These are phyloP conservation scores for Keiferia lycopersicella DNA, from an alignment of 2,888 invertebrate genomes.

Conservation along the genomic window DNA sequence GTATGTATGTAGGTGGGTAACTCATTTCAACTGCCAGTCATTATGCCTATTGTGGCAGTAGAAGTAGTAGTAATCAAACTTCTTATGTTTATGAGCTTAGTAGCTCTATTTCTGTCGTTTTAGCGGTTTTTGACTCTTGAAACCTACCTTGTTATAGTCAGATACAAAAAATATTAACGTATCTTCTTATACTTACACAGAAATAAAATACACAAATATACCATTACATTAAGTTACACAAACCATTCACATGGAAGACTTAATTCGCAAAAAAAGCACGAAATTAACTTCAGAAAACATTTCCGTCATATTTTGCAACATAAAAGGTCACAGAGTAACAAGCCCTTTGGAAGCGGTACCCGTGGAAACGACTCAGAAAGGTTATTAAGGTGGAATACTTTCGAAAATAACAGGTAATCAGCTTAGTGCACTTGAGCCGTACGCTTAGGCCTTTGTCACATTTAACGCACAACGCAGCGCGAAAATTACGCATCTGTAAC, in stretches of 20 bases:
- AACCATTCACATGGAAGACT: not conserved
- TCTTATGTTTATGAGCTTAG: no score
- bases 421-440: constrained; percentile 35
- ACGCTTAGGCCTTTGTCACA: not conserved
- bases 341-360: not conserved
- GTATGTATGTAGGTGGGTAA: no score
- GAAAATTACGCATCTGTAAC: no score
- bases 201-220: not conserved
- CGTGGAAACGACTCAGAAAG: not conserved
- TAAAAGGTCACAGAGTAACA: constrained; percentile 18
- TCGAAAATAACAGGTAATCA: constrained; percentile 40
- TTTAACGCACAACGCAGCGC: no score
- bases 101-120: no score
- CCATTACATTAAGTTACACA: not conserved
- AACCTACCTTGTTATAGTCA: no score
- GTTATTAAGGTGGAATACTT: constrained; percentile 24
- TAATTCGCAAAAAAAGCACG: constrained; percentile 7
- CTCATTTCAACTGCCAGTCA: no score
- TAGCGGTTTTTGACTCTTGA: no score
- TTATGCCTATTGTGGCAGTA: no score
- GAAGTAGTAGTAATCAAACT: no score
- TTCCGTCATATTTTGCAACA: constrained; percentile 13
- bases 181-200: not conserved
- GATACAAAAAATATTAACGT: no score
- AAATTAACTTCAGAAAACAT: constrained; percentile 7